These are phyloP conservation scores for Diorhabda carinulata DNA, from an alignment of 1,140 invertebrate genomes.

Conservation along the genomic window DNA sequence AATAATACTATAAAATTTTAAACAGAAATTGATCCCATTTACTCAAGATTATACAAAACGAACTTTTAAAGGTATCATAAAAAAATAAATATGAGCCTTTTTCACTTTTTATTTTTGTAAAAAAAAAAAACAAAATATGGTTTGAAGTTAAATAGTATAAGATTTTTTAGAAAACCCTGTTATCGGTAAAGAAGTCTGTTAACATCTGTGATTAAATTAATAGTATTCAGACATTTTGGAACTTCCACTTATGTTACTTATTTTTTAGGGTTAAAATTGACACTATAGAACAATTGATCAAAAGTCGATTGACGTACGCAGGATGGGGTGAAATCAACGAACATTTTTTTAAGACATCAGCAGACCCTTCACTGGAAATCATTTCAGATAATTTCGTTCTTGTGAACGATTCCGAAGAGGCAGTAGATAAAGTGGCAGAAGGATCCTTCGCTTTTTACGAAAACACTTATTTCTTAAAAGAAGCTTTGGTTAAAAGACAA, in stretches of 20 bases:
- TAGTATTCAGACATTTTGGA: too few relatives aligned
- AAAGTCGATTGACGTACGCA: slow-evolving; percentile 59
- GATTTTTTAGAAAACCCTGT: too few relatives aligned
- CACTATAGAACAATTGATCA: slow-evolving; percentile 62
- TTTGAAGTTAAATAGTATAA: too few relatives aligned
- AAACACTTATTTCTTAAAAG: slow-evolving; percentile 67
- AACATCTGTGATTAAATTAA: too few relatives aligned
- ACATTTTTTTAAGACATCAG: slow-evolving; percentile 64
- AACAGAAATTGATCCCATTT: too few relatives aligned
- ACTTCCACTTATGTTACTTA: background rate
- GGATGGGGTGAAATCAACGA: slow-evolving; percentile 67
- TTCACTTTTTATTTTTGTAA: too few relatives aligned
- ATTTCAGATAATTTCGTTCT: slow-evolving; percentile 65
- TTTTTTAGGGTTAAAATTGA: slow-evolving; percentile 67
- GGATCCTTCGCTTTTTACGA: slow-evolving; percentile 76
- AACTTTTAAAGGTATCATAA: too few relatives aligned
- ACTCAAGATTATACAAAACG: too few relatives aligned
- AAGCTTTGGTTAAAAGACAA: slow-evolving; percentile 58
- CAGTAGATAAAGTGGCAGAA: slow-evolving; percentile 60
- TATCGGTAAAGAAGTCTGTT: too few relatives aligned
- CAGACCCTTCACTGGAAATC: slow-evolving; percentile 60
- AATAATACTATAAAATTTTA: too few relatives aligned
- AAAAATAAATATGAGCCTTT: too few relatives aligned
- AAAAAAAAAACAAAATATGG: too few relatives aligned
- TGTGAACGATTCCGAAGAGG: slow-evolving; percentile 54